phyloP scores from a whole-genome alignment of 2,888 invertebrate species.

The Chelonus formosanus region DNA sequence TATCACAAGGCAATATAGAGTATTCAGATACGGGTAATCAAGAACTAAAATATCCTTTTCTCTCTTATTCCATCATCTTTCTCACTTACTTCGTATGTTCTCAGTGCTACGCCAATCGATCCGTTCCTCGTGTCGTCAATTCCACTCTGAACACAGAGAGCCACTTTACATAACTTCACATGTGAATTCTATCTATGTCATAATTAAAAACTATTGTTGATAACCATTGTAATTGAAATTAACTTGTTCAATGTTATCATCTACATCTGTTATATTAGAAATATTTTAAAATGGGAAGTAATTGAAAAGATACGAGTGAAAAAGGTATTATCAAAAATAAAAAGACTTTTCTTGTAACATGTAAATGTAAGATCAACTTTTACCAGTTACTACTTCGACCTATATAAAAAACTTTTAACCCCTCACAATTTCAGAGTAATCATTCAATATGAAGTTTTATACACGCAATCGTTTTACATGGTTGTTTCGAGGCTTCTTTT shows the following conservation, averaged over 20 bases:
- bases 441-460: conserved; percentile 14
- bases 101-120: conserved; percentile 8
- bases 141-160: conserved; percentile 2
- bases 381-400: conserved; percentile 2
- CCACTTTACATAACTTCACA: conserved; percentile 2
- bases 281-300: no score
- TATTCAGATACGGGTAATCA: background rate
- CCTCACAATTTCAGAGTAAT: conserved; percentile 7
- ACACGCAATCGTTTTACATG: conserved; percentile 13
- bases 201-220: conserved; percentile 1
- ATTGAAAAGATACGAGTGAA: no score
- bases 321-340: no score
- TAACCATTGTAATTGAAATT: background rate
- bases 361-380: background rate
- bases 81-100: background rate
- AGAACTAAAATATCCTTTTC: background rate
- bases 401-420: conserved; percentile 13
- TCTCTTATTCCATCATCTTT: background rate
- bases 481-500: conserved; percentile 3
- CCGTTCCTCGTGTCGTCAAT: conserved; percentile 8
- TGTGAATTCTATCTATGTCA: background rate
- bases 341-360: no score
- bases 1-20: conserved; percentile 16
- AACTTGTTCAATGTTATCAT: no score
- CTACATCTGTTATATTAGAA: no score